A percentile compares a stretch with the other conserved stretches of the same genome.
Evolutionary conservation across 23 tunicate species (phyloP).

Genomic region (Trididemnum clinides): DNA sequence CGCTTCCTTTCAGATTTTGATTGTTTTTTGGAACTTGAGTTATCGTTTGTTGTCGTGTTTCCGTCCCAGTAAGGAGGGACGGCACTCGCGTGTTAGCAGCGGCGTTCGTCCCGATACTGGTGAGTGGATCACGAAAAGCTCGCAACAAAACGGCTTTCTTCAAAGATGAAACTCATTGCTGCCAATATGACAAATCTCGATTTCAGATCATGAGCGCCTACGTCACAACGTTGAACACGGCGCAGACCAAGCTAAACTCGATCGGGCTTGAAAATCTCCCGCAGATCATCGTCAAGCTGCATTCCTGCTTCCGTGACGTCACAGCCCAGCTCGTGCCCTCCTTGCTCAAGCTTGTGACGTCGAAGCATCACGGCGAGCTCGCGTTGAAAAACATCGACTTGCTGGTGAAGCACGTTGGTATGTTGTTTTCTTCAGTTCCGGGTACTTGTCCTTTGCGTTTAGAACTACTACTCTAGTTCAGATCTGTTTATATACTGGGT

Average conservation of each 20-base stretch:
- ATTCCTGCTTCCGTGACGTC: constrained; percentile 32
- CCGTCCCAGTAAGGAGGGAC: no score
- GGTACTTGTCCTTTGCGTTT: not conserved
- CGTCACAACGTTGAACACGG: constrained; percentile 58
- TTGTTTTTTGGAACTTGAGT: no score
- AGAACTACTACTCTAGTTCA: not conserved
- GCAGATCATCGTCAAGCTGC: constrained; percentile 37
- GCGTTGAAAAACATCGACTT: constrained; percentile 46
- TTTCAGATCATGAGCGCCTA: constrained; percentile 80
- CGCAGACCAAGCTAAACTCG: constrained; percentile 73
- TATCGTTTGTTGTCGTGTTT: no score
- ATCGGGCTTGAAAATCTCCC: constrained; percentile 44
- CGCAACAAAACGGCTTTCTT: no score
- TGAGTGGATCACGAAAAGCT: no score
- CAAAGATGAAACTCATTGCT: no score
- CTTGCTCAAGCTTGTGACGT: constrained; percentile 49
- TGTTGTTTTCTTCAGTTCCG: not conserved
- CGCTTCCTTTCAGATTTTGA: no score
- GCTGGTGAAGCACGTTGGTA: constrained; percentile 55
- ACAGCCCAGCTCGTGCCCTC: constrained; percentile 54
- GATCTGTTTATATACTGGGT: no score
- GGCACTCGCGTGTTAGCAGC: no score
- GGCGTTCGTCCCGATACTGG: no score
- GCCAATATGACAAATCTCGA: no score
- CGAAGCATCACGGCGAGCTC: constrained; percentile 56